These are phyloP conservation scores for Thamnophis elegans DNA, from an alignment of 2,797 vertebrate genomes.

Conservation along the genomic window DNA sequence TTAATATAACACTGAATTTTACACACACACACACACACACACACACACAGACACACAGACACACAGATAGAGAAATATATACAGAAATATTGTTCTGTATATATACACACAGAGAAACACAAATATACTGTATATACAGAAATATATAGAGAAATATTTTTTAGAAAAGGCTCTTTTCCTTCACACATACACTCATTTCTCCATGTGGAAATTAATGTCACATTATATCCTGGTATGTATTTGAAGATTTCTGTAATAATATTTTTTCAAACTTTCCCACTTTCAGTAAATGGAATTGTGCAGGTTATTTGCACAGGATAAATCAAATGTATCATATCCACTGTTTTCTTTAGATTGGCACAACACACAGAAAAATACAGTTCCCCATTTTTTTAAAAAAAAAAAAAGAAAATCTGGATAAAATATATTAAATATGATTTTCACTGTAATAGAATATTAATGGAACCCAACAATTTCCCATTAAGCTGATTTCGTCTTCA, in stretches of 20 bases:
- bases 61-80: slow-evolving; percentile 57
- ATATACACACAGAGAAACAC: not conserved
- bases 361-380: slow-evolving; percentile 77
- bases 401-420: slow-evolving; percentile 71
- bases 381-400: slow-evolving; percentile 49
- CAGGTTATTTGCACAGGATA: slow-evolving; percentile 77
- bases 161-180: slow-evolving; percentile 69
- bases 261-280: slow-evolving; percentile 31
- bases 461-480: slow-evolving; percentile 79
- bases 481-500: slow-evolving; percentile 79
- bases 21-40: slow-evolving; percentile 39
- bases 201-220: slow-evolving; percentile 64
- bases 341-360: slow-evolving; percentile 76
- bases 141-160: slow-evolving; percentile 63
- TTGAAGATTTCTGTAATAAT: slow-evolving; percentile 69
- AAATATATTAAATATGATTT: slow-evolving; percentile 84
- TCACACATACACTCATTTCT: slow-evolving; percentile 66
- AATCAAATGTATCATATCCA: slow-evolving; percentile 75
- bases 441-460: slow-evolving; percentile 85
- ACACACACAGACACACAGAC: no score
- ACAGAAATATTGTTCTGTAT: slow-evolving; percentile 15
- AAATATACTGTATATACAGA: slow-evolving; percentile 54
- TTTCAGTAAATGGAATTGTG: slow-evolving; percentile 58
- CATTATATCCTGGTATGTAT: slow-evolving; percentile 67
- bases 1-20: slow-evolving; percentile 63